Evolutionary conservation across 2,113 vertebrate genomes (phyloP).

Genomic region (Sylvilagus bachmani): DNA sequence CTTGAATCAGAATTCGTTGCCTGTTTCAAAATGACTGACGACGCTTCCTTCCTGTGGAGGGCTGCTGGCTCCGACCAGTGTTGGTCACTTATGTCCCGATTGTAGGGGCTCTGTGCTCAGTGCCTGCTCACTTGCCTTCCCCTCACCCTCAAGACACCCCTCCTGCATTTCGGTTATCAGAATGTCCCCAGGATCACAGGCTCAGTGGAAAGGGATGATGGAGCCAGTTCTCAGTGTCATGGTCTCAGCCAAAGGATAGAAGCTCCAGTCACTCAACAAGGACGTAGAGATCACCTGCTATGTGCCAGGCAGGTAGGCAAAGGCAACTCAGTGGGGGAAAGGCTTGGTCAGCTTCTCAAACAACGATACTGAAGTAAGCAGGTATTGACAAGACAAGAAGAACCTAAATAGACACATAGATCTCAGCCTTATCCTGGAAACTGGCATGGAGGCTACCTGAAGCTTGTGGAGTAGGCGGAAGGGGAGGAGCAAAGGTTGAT

Average conservation of each 20-base stretch:
- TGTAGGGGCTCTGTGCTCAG: neutral
- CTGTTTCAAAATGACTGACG: neutral
- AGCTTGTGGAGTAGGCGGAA: too few species aligned
- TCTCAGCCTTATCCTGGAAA: neutral
- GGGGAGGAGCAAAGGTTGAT: too few species aligned
- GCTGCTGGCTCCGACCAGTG: neutral
- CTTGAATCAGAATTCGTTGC: neutral
- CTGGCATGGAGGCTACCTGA: too few species aligned
- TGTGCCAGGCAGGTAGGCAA: neutral
- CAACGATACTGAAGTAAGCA: neutral
- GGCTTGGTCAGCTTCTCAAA: neutral
- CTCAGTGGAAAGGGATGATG: neutral
- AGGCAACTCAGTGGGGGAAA: neutral
- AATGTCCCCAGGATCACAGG: too few species aligned
- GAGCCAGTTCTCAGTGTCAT: neutral
- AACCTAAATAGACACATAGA: neutral
- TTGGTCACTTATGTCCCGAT: fast-evolving
- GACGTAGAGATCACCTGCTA: neutral
- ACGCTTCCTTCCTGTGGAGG: neutral
- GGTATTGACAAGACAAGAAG: neutral
- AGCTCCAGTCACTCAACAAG: neutral
- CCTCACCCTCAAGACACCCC: fast-evolving
- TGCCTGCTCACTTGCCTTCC: neutral
- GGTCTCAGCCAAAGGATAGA: neutral
- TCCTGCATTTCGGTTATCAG: neutral